These are phyloP conservation scores for Varecia variegata DNA, from an alignment of 2,797 vertebrate genomes.

Conservation along the genomic window DNA sequence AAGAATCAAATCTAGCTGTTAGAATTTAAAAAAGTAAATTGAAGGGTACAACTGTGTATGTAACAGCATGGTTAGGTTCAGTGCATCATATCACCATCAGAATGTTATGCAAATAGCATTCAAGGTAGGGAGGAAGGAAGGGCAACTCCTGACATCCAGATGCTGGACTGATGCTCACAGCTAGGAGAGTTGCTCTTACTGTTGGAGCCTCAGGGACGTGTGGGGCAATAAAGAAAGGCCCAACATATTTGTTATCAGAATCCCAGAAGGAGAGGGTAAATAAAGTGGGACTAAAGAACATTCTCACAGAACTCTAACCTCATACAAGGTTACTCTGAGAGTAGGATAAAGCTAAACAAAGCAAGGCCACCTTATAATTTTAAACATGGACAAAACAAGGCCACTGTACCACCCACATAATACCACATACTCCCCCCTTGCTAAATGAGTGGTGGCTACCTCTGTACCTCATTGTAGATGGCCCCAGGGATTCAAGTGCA, in stretches of 20 bases:
- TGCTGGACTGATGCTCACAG: background rate
- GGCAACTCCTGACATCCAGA: background rate
- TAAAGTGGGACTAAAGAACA: background rate
- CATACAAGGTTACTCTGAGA: background rate
- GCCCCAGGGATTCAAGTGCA: background rate
- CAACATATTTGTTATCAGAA: background rate
- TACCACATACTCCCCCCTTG: fast-evolving
- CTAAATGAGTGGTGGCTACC: background rate
- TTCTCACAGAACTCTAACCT: background rate
- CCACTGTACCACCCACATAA: background rate
- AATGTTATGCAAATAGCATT: background rate
- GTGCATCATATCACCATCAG: background rate
- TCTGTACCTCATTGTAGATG: background rate
- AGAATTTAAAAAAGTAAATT: background rate
- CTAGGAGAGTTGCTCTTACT: too few relatives aligned
- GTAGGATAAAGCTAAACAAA: background rate
- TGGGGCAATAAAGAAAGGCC: background rate
- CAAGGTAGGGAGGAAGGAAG: background rate
- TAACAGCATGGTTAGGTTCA: background rate
- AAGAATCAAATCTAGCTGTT: background rate
- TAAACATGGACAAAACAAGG: background rate
- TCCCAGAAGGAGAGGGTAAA: background rate
- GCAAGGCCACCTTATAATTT: background rate
- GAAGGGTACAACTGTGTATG: background rate
- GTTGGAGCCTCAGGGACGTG: background rate